Evolutionary conservation across 2,888 invertebrate genomes (phyloP).

Genomic region (Eumerus sabulonum): DNA sequence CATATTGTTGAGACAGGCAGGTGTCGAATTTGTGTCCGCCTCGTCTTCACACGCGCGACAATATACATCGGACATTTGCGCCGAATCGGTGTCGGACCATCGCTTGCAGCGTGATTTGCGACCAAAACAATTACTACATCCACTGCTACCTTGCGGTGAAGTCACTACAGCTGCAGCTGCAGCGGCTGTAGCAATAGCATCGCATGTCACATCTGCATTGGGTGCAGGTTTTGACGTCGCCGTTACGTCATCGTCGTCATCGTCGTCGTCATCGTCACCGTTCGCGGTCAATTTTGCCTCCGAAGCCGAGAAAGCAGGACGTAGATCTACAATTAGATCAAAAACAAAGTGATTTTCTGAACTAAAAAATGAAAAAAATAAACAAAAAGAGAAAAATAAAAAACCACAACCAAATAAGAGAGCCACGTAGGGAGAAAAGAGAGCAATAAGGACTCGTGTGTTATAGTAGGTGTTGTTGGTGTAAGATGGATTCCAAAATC

Average conservation of each 20-base stretch:
- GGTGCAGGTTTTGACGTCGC: conserved; percentile 11
- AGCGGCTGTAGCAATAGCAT: conserved; percentile 61
- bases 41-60: conserved; percentile 79
- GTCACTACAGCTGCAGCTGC: conserved; percentile 64
- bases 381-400: conserved; percentile 31
- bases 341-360: conserved; percentile 73
- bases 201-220: conserved; percentile 68
- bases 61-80: conserved; percentile 83
- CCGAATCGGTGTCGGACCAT: conserved; percentile 75
- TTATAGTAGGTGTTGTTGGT: conserved; percentile 13
- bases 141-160: conserved; percentile 73
- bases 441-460: not conserved
- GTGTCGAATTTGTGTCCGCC: conserved; percentile 76
- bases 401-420: conserved; percentile 36
- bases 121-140: conserved; percentile 78
- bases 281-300: conserved; percentile 76
- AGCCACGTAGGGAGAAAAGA: conserved; percentile 4
- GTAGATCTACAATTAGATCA: conserved; percentile 79
- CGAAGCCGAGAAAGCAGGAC: conserved; percentile 80
- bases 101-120: conserved; percentile 75
- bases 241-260: conserved; percentile 40
- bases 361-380: conserved; percentile 70
- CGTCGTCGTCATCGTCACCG: conserved; percentile 54
- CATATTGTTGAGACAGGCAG: conserved; percentile 80
- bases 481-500: not conserved